Evolutionary conservation across 1,140 invertebrate genomes (phyloP).

Genomic region (Drosophila aff.): DNA sequence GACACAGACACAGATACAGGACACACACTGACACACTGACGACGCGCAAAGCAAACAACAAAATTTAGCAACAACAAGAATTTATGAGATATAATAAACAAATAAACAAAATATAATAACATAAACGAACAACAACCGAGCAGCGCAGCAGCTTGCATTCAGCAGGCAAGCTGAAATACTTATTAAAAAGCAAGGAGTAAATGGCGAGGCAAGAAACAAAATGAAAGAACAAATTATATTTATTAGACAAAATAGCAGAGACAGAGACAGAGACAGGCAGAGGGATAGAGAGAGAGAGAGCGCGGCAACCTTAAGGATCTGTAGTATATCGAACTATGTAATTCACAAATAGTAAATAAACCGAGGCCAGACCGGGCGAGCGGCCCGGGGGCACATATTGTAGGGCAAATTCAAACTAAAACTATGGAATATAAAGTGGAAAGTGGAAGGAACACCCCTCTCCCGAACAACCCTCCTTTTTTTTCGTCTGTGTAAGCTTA

Average conservation of each 20-base stretch:
- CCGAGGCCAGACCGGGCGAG: conserved; percentile 32
- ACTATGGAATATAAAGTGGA: conserved; percentile 20
- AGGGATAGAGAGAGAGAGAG: not conserved
- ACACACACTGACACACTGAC: conserved; percentile 12
- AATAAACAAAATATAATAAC: conserved; percentile 56
- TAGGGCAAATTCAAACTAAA: conserved; percentile 78
- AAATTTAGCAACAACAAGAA: conserved; percentile 84
- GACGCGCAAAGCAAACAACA: conserved; percentile 69
- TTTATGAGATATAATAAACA: conserved; percentile 82
- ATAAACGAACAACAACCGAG: conserved; percentile 55
- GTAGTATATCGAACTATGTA: conserved; percentile 82
- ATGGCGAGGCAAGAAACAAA: conserved; percentile 19
- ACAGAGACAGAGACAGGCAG: not conserved
- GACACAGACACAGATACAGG: conserved; percentile 15
- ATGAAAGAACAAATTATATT: conserved; percentile 69
- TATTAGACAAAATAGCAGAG: conserved; percentile 65
- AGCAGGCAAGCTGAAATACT: conserved; percentile 38
- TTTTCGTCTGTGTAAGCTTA: conserved; percentile 71
- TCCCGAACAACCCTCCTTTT: not conserved
- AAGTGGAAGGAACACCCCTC: not conserved
- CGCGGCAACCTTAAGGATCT: conserved; percentile 64
- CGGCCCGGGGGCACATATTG: conserved; percentile 54
- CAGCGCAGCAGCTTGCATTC: conserved; percentile 15
- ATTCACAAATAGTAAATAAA: conserved; percentile 77
- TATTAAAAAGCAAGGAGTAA: conserved; percentile 43